These are phyloP conservation scores for Eilema depressum DNA, from an alignment of 2,888 invertebrate species.

Conservation along the genomic window DNA sequence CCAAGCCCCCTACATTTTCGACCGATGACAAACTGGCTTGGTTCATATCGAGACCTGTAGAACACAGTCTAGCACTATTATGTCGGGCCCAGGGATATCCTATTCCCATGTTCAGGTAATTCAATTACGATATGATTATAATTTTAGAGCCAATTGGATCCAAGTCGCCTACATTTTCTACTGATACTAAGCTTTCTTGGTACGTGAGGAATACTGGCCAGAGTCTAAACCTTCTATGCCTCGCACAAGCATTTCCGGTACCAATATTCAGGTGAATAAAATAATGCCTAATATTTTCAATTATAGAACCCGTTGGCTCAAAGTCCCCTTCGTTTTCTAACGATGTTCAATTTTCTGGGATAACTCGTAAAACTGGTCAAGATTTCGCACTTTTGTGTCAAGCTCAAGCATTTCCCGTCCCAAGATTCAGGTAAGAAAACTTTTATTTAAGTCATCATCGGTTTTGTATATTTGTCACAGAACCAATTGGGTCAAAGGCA, in stretches of 20 bases:
- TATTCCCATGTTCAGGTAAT: slow-evolving; percentile 89
- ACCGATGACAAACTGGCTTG: slow-evolving; percentile 87
- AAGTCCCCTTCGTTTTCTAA: slow-evolving; percentile 91
- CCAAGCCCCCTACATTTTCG: slow-evolving; percentile 89
- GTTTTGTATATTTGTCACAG: slow-evolving; percentile 71
- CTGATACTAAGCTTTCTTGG: slow-evolving; percentile 88
- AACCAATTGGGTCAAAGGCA: slow-evolving; percentile 88
- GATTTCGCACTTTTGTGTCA: slow-evolving; percentile 91
- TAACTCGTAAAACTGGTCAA: slow-evolving; percentile 88
- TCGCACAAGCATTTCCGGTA: slow-evolving; percentile 90
- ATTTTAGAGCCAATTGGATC: slow-evolving; percentile 88
- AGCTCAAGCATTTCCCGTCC: slow-evolving; percentile 92
- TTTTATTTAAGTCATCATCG: slow-evolving; percentile 28
- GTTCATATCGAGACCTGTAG: slow-evolving; percentile 79
- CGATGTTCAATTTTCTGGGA: slow-evolving; percentile 90
- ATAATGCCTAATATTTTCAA: slow-evolving; percentile 59
- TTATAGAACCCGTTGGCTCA: slow-evolving; percentile 90
- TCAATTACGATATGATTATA: slow-evolving; percentile 44
- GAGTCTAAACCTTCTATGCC: slow-evolving; percentile 86
- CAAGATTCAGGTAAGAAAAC: slow-evolving; percentile 82
- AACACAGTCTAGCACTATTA: slow-evolving; percentile 85
- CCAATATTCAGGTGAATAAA: slow-evolving; percentile 90
- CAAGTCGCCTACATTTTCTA: slow-evolving; percentile 88
- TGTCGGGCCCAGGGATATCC: slow-evolving; percentile 89
- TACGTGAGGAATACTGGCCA: slow-evolving; percentile 83